Percentiles rank a stretch among this genome's conserved stretches.
Conservation (phyloP, 2,888 invertebrate genomes). For the Tetrapedia diversipes region DNA sequence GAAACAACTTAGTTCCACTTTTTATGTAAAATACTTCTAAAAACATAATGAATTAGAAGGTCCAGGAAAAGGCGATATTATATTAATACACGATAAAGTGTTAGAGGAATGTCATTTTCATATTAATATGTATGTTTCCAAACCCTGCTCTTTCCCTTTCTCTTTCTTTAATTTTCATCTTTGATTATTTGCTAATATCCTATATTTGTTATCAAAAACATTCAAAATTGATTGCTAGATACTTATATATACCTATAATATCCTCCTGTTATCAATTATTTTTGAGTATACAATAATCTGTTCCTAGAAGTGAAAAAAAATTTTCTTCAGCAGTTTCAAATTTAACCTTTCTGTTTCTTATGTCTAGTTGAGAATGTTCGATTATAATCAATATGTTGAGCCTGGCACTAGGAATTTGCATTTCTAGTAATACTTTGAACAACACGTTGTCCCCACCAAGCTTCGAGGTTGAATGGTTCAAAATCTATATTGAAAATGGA, state of each 20-base stretch:
- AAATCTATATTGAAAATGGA: constrained; percentile 84
- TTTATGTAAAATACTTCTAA: constrained; percentile 48
- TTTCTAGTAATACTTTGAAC: constrained; percentile 86
- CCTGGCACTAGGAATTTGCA: constrained; percentile 81
- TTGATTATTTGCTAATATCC: constrained; percentile 41
- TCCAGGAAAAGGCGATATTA: constrained; percentile 44
- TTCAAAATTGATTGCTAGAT: constrained; percentile 54
- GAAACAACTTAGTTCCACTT: constrained; percentile 48
- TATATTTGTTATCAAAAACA: constrained; percentile 61
- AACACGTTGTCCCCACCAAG: constrained; percentile 89
- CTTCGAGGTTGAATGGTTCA: constrained; percentile 91
- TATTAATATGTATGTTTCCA: constrained; percentile 35
- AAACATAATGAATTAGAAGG: constrained; percentile 52
- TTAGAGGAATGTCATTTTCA: constrained; percentile 65
- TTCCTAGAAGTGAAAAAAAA: constrained; percentile 50
- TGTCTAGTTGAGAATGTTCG: constrained; percentile 80
- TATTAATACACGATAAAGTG: constrained; percentile 51
- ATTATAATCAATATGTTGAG: constrained; percentile 75
- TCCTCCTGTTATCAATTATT: constrained; percentile 36
- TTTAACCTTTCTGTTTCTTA: constrained; percentile 80
- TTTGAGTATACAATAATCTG: constrained; percentile 47
- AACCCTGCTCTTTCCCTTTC: constrained; percentile 45
- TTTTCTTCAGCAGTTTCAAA: constrained; percentile 44
- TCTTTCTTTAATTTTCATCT: constrained; percentile 29
- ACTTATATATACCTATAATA: constrained; percentile 57